Evolutionary conservation across 2,888 invertebrate genomes (phyloP).

Genomic region (Phorcus lineatus): DNA sequence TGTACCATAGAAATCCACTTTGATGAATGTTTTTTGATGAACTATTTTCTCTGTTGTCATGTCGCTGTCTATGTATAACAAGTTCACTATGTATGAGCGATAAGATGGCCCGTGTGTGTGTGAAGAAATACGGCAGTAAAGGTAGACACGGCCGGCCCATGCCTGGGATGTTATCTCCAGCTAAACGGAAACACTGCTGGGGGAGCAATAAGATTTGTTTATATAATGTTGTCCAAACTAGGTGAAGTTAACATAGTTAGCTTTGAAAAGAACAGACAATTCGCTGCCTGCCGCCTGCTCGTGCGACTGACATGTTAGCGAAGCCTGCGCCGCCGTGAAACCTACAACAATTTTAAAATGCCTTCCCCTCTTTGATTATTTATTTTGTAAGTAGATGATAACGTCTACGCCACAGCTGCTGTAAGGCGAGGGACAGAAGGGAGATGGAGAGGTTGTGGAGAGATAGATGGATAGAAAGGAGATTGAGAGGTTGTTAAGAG

Average conservation of each 20-base stretch:
- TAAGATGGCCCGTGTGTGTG: too few relatives aligned
- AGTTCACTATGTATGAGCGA: too few relatives aligned
- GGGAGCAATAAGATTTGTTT: constrained; percentile 10
- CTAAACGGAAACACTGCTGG: constrained; percentile 15
- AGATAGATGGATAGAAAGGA: not conserved
- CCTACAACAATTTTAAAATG: constrained; percentile 18
- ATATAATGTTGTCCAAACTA: constrained; percentile 14
- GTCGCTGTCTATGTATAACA: not conserved
- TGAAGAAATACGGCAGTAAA: not conserved
- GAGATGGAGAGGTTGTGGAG: not conserved
- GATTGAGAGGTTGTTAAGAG: not conserved
- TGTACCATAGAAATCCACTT: too few relatives aligned
- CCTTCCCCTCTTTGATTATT: constrained; percentile 10
- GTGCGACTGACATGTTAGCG: constrained; percentile 12
- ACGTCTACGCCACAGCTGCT: not conserved
- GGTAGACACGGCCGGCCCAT: not conserved
- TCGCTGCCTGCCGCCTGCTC: constrained; percentile 10
- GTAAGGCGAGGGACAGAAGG: not conserved
- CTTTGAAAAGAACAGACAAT: constrained; percentile 9
- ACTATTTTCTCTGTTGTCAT: not conserved
- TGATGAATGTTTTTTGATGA: too few relatives aligned
- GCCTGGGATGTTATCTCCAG: constrained; percentile 6
- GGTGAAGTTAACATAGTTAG: constrained; percentile 2
- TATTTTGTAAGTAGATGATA: constrained; percentile 23
- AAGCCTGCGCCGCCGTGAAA: not conserved